Percentiles rank a stretch among this genome's conserved stretches.
Evolutionary conservation across 2,113 vertebrate species (phyloP).

Genomic region (Larimichthys polyactis): DNA sequence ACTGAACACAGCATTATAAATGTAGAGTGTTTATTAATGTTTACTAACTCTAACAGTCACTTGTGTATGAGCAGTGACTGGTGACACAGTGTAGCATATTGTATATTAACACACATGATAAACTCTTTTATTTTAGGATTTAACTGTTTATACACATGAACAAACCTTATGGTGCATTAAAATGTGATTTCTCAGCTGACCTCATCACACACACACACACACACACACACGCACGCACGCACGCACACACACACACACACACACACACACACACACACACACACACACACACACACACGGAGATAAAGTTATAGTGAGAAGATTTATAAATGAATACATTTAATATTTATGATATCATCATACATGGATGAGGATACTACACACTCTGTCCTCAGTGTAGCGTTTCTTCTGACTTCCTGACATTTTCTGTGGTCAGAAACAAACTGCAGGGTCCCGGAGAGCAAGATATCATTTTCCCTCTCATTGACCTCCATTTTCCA

Average conservation of each 20-base stretch:
- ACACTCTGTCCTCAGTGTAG: background rate
- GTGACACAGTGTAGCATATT: too few relatives aligned
- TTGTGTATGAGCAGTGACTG: too few relatives aligned
- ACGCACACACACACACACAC: too few relatives aligned
- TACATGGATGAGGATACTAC: background rate
- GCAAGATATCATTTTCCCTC: constrained; percentile 64
- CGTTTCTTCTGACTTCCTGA: constrained; percentile 8
- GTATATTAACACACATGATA: too few relatives aligned
- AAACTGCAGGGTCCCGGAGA: constrained; percentile 57
- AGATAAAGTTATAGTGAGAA: background rate
- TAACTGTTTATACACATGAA: background rate
- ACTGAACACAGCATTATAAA: too few relatives aligned
- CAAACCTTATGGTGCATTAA: background rate
- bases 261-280: too few relatives aligned
- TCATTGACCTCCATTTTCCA: constrained; percentile 73
- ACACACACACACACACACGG: background rate
- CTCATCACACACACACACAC: too few relatives aligned
- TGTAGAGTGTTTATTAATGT: too few relatives aligned
- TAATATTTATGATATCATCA: background rate
- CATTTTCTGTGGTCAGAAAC: constrained; percentile 41
- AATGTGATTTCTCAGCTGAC: background rate
- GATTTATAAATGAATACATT: background rate
- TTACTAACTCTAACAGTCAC: too few relatives aligned
- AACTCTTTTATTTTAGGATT: too few relatives aligned
- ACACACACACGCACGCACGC: too few relatives aligned